Percentiles rank a stretch among this genome's conserved stretches.
phyloP scores from a whole-genome alignment of 2,888 invertebrate species.

The Phaedon cochleariae region DNA sequence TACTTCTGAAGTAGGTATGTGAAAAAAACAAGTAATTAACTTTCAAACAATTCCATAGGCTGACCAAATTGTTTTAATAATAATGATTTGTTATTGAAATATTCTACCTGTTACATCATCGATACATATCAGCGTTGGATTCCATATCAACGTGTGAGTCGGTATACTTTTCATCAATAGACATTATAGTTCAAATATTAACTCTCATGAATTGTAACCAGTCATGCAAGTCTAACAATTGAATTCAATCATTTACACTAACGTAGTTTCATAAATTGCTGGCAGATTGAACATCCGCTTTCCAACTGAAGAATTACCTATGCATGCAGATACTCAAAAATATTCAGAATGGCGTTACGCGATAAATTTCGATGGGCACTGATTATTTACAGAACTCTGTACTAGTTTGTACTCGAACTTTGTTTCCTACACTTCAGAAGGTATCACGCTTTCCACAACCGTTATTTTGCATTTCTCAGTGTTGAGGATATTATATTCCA shows the following conservation, averaged over 20 bases:
- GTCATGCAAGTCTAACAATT: constrained; percentile 20
- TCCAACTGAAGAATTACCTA: not conserved
- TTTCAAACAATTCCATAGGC: too few species aligned
- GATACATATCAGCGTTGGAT: not conserved
- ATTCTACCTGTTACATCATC: not conserved
- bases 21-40: too few species aligned
- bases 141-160: constrained; percentile 9
- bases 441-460: too few species aligned
- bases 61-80: too few species aligned
- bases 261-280: constrained; percentile 3
- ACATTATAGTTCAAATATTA: constrained; percentile 25
- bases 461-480: too few species aligned
- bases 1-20: too few species aligned
- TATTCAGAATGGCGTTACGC: not conserved
- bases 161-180: constrained; percentile 20
- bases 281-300: constrained; percentile 4
- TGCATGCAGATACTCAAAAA: not conserved
- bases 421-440: too few species aligned
- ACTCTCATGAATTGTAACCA: constrained; percentile 23
- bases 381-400: not conserved
- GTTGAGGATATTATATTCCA: too few species aligned
- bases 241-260: constrained; percentile 19
- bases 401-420: too few species aligned
- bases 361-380: not conserved
- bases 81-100: not conserved